Conservation (phyloP, 2,888 invertebrate species). For the Cantharis flavilabris region DNA sequence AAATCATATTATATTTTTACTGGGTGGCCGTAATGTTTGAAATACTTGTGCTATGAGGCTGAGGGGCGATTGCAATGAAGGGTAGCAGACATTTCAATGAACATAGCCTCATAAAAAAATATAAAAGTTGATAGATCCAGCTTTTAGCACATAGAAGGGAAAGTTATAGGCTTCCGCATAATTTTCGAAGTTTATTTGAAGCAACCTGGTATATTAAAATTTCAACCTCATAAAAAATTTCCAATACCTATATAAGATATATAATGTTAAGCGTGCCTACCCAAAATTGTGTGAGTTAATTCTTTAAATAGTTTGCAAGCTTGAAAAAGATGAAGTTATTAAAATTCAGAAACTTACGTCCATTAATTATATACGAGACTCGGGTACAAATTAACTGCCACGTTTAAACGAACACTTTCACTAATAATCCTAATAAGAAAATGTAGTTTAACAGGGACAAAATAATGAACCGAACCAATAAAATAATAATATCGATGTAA, state of each 20-base stretch:
- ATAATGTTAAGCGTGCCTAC: not conserved
- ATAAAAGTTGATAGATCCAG: not conserved
- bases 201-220: not conserved
- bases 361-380: not conserved
- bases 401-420: not conserved
- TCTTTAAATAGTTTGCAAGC: not conserved
- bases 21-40: not conserved
- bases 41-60: not conserved
- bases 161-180: not conserved
- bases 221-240: not conserved
- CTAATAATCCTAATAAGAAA: not conserved
- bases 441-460: not conserved
- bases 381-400: not conserved
- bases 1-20: not conserved
- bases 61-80: not conserved
- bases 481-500: not conserved
- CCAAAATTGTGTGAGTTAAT: not conserved
- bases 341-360: not conserved
- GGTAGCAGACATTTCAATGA: not conserved
- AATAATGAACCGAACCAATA: not conserved
- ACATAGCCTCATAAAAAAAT: not conserved
- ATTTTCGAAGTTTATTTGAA: not conserved
- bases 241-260: not conserved
- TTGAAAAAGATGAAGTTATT: not conserved
- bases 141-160: not conserved